Percentiles rank a stretch among this genome's conserved stretches.
These are phyloP conservation scores for Trichonephila inaurata DNA, from an alignment of 1,140 invertebrate genomes.

Conservation along the genomic window DNA sequence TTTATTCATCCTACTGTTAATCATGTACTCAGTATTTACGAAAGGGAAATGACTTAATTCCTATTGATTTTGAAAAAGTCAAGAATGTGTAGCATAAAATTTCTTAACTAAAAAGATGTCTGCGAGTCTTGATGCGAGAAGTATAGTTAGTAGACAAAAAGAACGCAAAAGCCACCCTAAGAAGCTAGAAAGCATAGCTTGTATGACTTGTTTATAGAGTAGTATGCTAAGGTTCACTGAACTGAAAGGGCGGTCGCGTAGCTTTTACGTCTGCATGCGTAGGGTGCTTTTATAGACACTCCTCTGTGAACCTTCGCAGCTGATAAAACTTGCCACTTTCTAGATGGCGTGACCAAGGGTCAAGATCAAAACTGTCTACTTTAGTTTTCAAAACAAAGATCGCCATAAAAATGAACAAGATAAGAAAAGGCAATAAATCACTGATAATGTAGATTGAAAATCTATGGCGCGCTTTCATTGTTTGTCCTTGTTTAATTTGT, in stretches of 20 bases:
- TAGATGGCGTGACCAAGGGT: slow-evolving; percentile 30
- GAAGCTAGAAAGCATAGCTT: slow-evolving; percentile 19
- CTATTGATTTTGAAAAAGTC: neutral
- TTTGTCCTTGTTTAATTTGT: neutral
- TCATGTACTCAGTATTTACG: neutral
- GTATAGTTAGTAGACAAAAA: slow-evolving; percentile 43
- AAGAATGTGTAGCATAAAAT: neutral
- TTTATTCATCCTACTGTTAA: neutral
- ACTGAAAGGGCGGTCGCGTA: slow-evolving; percentile 32
- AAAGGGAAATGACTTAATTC: neutral
- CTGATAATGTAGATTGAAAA: slow-evolving; percentile 15
- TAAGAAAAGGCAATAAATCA: slow-evolving; percentile 34
- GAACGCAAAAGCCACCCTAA: neutral
- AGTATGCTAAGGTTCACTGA: slow-evolving; percentile 57
- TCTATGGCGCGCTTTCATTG: neutral
- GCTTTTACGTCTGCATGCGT: slow-evolving; percentile 25
- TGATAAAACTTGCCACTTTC: slow-evolving; percentile 17
- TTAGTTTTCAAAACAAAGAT: neutral
- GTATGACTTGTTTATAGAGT: slow-evolving; percentile 49
- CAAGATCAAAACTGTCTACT: slow-evolving; percentile 29
- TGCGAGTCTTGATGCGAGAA: slow-evolving; percentile 1
- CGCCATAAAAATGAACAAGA: neutral
- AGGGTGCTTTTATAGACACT: slow-evolving; percentile 44
- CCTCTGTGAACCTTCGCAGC: slow-evolving; percentile 19
- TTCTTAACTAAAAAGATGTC: neutral